A percentile compares a stretch with the other conserved stretches of the same genome.
Evolutionary conservation across 2,888 invertebrate genomes (phyloP).

Genomic region (Drosophila phalerata): DNA sequence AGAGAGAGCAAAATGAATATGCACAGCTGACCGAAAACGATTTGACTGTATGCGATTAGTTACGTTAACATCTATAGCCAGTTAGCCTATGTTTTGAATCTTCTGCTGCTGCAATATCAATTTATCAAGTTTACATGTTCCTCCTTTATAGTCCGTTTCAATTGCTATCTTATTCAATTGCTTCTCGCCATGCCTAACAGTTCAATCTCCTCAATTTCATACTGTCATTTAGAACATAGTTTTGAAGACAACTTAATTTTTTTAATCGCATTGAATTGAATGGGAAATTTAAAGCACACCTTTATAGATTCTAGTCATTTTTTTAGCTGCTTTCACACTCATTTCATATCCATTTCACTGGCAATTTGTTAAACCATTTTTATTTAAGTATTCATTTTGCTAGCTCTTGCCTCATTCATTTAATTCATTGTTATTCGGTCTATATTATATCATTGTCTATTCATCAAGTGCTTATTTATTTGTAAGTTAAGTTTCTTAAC

Average conservation of each 20-base stretch:
- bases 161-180: not conserved
- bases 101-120: conserved; percentile 11
- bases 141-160: not conserved
- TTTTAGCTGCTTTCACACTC: not conserved
- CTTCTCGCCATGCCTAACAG: not conserved
- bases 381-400: not conserved
- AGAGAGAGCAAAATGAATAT: not conserved
- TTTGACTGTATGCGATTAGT: not conserved
- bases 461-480: conserved; percentile 25
- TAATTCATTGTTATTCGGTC: conserved; percentile 10
- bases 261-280: conserved; percentile 1
- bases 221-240: too few relatives aligned
- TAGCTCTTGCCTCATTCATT: conserved; percentile 12
- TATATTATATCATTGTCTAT: conserved; percentile 26
- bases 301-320: not conserved
- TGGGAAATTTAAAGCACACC: not conserved
- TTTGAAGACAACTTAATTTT: not conserved
- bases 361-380: conserved; percentile 5
- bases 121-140: conserved; percentile 15
- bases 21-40: not conserved
- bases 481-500: conserved; percentile 10
- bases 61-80: not conserved
- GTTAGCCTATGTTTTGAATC: not conserved
- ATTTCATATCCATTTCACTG: conserved; percentile 15
- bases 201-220: conserved; percentile 4